phyloP scores from a whole-genome alignment of 2,797 vertebrate species.

The Potorous gilbertii region DNA sequence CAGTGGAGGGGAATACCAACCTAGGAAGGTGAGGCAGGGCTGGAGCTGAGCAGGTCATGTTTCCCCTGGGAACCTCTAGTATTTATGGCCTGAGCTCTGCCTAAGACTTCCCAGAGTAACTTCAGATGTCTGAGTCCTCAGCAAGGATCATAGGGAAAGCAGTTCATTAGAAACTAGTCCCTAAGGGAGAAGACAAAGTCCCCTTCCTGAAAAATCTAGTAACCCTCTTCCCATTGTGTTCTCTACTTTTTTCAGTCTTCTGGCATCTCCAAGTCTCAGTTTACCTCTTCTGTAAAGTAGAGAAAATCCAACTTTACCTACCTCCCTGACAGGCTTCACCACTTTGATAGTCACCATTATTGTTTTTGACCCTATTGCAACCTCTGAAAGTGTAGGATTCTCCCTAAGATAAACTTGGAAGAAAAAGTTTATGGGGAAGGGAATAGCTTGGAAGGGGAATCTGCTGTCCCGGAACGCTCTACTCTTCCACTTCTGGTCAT shows the following conservation, averaged over 20 bases:
- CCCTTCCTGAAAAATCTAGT: not conserved
- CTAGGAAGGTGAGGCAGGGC: constrained; percentile 59
- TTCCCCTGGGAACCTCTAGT: not conserved
- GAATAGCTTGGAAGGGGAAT: not conserved
- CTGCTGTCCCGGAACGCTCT: not conserved
- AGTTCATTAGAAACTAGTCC: not conserved
- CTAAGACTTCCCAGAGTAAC: not conserved
- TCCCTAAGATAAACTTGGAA: not conserved
- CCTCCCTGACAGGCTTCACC: not conserved
- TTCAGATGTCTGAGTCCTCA: not conserved
- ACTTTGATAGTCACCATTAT: not conserved
- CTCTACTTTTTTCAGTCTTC: not conserved
- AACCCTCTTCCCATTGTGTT: not conserved
- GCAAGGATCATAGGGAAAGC: not conserved
- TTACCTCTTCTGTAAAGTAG: not conserved
- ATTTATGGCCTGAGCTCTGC: not conserved
- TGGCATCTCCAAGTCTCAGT: not conserved
- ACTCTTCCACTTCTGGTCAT: not conserved
- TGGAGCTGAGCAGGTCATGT: constrained; percentile 51
- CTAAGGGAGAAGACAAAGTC: not conserved
- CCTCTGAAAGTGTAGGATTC: not conserved
- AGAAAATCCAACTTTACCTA: not conserved
- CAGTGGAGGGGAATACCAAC: not conserved
- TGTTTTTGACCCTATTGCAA: not conserved
- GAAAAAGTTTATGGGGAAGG: not conserved